Percentiles rank a stretch among this genome's conserved stretches.
phyloP scores from a whole-genome alignment of 2,113 vertebrate genomes.

The Podiceps cristatus region DNA sequence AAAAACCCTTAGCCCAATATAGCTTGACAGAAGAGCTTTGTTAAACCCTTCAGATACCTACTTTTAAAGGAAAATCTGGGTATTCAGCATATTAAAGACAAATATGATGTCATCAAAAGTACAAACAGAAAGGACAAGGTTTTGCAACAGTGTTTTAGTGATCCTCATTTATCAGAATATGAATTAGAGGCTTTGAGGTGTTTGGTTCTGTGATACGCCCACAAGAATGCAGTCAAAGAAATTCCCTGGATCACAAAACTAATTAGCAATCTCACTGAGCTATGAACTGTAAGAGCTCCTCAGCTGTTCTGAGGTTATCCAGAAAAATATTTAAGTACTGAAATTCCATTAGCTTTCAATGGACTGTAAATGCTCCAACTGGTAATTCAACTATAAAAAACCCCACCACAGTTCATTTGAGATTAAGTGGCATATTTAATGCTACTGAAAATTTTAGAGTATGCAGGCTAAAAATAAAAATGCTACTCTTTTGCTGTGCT shows the following conservation, averaged over 20 bases:
- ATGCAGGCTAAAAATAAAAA: conserved; percentile 17
- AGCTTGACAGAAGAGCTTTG: conserved; percentile 58
- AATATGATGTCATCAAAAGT: conserved; percentile 38
- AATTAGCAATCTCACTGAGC: conserved; percentile 65
- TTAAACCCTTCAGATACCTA: conserved; percentile 42
- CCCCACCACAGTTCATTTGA: neutral
- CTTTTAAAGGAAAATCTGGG: conserved; percentile 31
- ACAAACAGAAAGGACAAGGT: neutral
- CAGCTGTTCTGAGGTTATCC: conserved; percentile 40
- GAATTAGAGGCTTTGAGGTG: conserved; percentile 24
- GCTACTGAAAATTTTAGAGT: neutral
- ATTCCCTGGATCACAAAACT: conserved; percentile 56
- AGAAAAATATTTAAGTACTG: conserved; percentile 46
- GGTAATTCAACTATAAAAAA: neutral
- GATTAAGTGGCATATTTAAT: conserved; percentile 17
- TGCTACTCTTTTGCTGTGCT: neutral
- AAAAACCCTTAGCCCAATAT: neutral
- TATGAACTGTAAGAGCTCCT: conserved; percentile 48
- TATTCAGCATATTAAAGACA: conserved; percentile 46
- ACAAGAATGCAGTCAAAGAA: conserved; percentile 23
- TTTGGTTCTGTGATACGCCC: conserved; percentile 17
- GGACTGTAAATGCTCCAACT: conserved; percentile 39
- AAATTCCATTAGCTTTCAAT: conserved; percentile 52
- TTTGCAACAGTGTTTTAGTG: conserved; percentile 16
- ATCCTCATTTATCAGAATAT: conserved; percentile 12